These are phyloP conservation scores for Ptilodon capucinus DNA, from an alignment of 2,888 invertebrate genomes.

Conservation along the genomic window DNA sequence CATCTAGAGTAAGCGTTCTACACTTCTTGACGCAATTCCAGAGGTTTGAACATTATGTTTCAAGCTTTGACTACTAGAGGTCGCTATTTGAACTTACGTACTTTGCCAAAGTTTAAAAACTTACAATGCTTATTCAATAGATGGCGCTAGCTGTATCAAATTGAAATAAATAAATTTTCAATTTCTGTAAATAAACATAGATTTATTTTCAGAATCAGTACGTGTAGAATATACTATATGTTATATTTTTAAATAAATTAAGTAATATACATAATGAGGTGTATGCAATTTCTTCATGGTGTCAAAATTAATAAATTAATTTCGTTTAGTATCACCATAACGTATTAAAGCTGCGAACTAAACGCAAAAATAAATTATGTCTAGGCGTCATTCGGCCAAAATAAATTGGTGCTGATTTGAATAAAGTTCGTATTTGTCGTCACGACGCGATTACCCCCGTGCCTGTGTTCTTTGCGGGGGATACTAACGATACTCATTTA, in stretches of 20 bases:
- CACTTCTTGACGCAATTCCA: neutral
- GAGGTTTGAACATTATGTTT: neutral
- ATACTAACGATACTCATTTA: conserved; percentile 29
- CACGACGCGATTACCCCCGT: conserved; percentile 50
- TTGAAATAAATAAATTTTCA: too few relatives aligned
- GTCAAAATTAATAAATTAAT: conserved; percentile 7
- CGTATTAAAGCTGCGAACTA: conserved; percentile 12
- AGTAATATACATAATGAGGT: too few relatives aligned
- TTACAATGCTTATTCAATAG: conserved; percentile 1
- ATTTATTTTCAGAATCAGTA: too few relatives aligned
- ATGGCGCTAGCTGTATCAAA: conserved; percentile 3
- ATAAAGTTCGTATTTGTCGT: conserved; percentile 68
- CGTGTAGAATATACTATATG: too few relatives aligned
- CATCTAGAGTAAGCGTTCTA: conserved; percentile 6
- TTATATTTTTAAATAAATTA: too few relatives aligned
- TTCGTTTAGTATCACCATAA: conserved; percentile 5
- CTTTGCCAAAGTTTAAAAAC: neutral
- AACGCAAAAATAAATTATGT: conserved; percentile 48
- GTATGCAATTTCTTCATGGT: conserved; percentile 5
- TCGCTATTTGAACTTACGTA: neutral
- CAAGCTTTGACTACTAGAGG: conserved; percentile 4
- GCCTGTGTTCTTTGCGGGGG: conserved; percentile 28
- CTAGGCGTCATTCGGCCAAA: conserved; percentile 54
- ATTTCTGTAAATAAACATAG: too few relatives aligned
- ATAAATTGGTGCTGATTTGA: conserved; percentile 66